Percentiles rank a stretch among this genome's conserved stretches.
Conservation (phyloP, 2,888 invertebrate species). For the Drosophila cognata region DNA sequence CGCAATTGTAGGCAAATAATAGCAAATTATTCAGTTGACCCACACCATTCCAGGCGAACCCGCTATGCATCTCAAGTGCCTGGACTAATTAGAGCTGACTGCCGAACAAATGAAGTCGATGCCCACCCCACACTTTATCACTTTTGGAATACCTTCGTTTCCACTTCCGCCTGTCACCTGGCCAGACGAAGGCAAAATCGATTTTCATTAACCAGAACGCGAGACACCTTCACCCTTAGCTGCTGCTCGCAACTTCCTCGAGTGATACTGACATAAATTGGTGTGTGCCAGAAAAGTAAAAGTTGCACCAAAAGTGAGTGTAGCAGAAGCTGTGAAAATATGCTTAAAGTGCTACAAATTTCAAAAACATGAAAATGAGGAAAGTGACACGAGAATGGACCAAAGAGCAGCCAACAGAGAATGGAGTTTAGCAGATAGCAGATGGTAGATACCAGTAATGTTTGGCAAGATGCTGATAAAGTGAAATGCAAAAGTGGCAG, state of each 20-base stretch:
- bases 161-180: constrained; percentile 29
- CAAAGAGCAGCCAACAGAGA: background rate
- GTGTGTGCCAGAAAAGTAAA: constrained; percentile 11
- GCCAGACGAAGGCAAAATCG: constrained; percentile 47
- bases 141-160: background rate
- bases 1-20: constrained; percentile 74
- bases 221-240: constrained; percentile 18
- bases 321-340: constrained; percentile 52
- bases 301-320: constrained; percentile 20
- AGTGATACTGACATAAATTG: constrained; percentile 71
- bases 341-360: constrained; percentile 53
- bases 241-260: constrained; percentile 39
- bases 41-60: background rate
- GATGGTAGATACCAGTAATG: constrained; percentile 45
- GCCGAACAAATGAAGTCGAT: constrained; percentile 69
- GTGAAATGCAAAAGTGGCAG: constrained; percentile 32
- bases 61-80: constrained; percentile 57
- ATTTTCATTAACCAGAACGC: constrained; percentile 54
- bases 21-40: constrained; percentile 66
- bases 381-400: background rate
- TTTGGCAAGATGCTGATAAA: constrained; percentile 57
- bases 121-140: constrained; percentile 7
- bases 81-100: constrained; percentile 76
- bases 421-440: constrained; percentile 32
- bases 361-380: constrained; percentile 28